Conservation (phyloP, 2,888 invertebrate genomes). For the Zootermopsis nevadensis region DNA sequence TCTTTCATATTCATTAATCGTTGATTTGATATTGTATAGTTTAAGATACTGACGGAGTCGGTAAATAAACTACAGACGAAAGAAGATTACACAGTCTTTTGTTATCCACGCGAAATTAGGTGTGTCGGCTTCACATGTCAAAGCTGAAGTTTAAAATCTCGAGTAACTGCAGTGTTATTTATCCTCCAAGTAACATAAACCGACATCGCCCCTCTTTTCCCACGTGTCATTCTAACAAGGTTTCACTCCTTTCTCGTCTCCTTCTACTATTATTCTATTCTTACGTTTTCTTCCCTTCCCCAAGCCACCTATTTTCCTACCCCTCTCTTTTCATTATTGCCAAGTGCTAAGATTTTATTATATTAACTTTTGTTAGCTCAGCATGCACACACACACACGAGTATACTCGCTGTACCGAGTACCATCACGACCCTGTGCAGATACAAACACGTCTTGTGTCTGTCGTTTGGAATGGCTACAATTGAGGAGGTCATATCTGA, state of each 20-base stretch:
- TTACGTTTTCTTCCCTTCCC: slow-evolving; percentile 15
- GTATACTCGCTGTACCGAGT: neutral
- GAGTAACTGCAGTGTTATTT: neutral
- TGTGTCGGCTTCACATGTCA: neutral
- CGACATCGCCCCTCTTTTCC: slow-evolving; percentile 40
- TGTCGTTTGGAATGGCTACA: slow-evolving; percentile 18
- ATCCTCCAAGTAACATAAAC: slow-evolving; percentile 28
- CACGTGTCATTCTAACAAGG: slow-evolving; percentile 51
- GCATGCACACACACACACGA: slow-evolving; percentile 9
- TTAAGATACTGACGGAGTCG: neutral
- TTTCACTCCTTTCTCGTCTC: slow-evolving; percentile 36
- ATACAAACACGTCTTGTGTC: neutral
- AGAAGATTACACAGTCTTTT: neutral
- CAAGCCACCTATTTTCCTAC: neutral
- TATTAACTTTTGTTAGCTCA: slow-evolving; percentile 40
- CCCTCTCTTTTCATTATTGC: slow-evolving; percentile 36
- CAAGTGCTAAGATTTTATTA: slow-evolving; percentile 42
- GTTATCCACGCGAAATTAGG: neutral
- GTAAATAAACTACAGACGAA: neutral
- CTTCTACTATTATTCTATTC: neutral
- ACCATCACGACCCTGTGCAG: neutral
- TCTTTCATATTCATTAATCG: too few relatives aligned
- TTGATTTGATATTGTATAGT: too few relatives aligned
- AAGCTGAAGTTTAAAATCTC: neutral
- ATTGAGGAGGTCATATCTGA: neutral